Evolutionary conservation across 2,888 invertebrate species (phyloP).

Genomic region (Chymomyza procnemis): DNA sequence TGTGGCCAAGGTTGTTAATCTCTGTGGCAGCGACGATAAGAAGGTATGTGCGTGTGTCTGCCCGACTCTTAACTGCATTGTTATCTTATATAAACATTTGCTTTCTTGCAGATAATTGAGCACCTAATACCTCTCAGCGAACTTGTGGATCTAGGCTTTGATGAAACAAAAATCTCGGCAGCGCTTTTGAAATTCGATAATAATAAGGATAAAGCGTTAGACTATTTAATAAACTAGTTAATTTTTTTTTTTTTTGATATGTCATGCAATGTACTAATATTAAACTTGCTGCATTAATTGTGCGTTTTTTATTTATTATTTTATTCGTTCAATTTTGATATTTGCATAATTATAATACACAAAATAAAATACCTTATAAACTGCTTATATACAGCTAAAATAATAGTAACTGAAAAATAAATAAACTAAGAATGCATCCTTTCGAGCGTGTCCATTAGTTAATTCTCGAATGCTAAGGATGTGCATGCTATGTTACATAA

Average conservation of each 20-base stretch:
- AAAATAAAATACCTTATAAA: slow-evolving; percentile 2
- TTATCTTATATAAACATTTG: too few species aligned
- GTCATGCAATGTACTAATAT: background rate
- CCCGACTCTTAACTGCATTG: too few species aligned
- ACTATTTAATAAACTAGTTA: slow-evolving; percentile 87
- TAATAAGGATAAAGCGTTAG: slow-evolving; percentile 91
- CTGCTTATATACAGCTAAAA: slow-evolving; percentile 3
- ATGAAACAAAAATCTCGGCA: slow-evolving; percentile 86
- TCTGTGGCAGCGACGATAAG: slow-evolving; percentile 90
- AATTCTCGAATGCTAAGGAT: background rate
- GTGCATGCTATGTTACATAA: too few species aligned
- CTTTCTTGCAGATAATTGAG: slow-evolving; percentile 86
- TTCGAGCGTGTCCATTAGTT: background rate
- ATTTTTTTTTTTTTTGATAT: slow-evolving; percentile 51
- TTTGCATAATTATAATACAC: slow-evolving; percentile 12
- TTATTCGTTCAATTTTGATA: background rate
- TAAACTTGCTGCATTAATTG: slow-evolving; percentile 4
- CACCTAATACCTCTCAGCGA: slow-evolving; percentile 88
- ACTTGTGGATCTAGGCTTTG: slow-evolving; percentile 89
- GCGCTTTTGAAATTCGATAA: slow-evolving; percentile 88
- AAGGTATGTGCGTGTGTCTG: slow-evolving; percentile 81
- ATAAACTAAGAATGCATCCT: slow-evolving; percentile 12
- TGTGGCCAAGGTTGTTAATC: slow-evolving; percentile 88
- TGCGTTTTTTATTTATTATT: slow-evolving; percentile 17
- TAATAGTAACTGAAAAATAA: slow-evolving; percentile 35